Base-by-base conservation (phyloP, 2,797 vertebrate genomes). In the Pempheris klunzingeri region DNA sequence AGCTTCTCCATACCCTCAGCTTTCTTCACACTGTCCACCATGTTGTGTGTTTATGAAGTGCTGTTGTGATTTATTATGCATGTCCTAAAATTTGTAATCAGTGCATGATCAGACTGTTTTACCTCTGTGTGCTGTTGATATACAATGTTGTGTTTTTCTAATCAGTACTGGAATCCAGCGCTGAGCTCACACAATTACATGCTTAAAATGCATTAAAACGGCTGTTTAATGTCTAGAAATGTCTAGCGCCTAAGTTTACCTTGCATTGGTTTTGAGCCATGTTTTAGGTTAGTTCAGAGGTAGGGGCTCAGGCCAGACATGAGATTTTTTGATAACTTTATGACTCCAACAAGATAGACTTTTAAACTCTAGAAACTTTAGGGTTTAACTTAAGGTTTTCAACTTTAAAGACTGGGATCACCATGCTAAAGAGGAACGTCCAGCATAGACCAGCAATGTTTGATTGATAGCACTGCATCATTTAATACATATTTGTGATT, bases 1-100 rank as follows among this genome's bases (percentile, higher is more conserved):
- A 17, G 68, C 92, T 92, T 87, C 57, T 76, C 43, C 58, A 22
- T 91, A 88, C 28, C 46, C 44, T n/a, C 0, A 24, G 50, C 53
- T 57, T 2, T 55, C 66, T 69, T 78, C 67, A 24, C 39, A 9
- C 71, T 75, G 54, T 72, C 53, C 24, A 18, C 39, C 15, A 3
- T 59, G 52, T 28, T 73, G 68, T 81, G 75, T 95, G 95, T 93
- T 78, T 6, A 84, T 94, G 92, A 83, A 81, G 84, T 94, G 93
- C 18, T 85, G 74, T n/a, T 93, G 88, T 90, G 86, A 92, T 87
- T 89, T 84, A 52, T 94, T 92, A 87, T 95, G 96, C 96, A 96
- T 97, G 96, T 90, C 84, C 20, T 69, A 22, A 86, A 66, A 28
- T 32, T 22, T 62, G 69, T 77, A 20, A 87, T 82, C 59, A 13